Evolutionary conservation across 2,797 vertebrate genomes (phyloP), one percentile per base, ranked within the genome.

Genomic region (Gobionotothen gibberifrons): DNA sequence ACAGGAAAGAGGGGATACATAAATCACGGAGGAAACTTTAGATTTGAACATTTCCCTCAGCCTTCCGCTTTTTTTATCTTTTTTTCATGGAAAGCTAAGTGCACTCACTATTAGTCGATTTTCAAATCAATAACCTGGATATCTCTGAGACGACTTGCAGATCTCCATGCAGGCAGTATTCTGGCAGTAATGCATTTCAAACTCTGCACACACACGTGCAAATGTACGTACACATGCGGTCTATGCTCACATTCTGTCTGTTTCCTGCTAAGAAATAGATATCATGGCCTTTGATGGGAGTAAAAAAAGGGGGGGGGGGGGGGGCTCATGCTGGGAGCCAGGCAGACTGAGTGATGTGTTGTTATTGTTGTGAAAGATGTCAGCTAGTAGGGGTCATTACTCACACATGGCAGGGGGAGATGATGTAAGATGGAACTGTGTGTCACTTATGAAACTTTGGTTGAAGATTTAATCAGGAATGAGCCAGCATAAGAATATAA

Each of bases 51-150:
- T 70, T 82, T 67, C 29, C 47, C 19, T 56, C 15, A 21, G 59
- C 13, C 16, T 53, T 55, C 26, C 0, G 12, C 26, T 32, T 42
- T 62, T 62, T 53, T 14, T 40, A 11, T 42, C 19, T 16, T 36
- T 36, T 26, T 12, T 14, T 17, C 17, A 56, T 59, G 46, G 72
- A 54, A 75, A 72, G 76, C 72, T 76, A 79, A 84, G 79, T 76
- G 72, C 83, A 74, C 78, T 84, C 72, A 56, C 78, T 87, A 74
- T 62, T 29, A 62, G 57, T 82, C 67, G 54, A 86, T 85, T 83
- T 81, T 78, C 36, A 69, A 52, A 87, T 88, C 85, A 78, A 91
- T 88, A 89, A 72, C 57, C 26, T 55, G 56, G 63, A 86, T 82
- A 76, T 84, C 62, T 84, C 69, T 11, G 78, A 55, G 79, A 85